phyloP scores from a whole-genome alignment of 2,797 vertebrate genomes.

The Sciurus vulgaris region DNA sequence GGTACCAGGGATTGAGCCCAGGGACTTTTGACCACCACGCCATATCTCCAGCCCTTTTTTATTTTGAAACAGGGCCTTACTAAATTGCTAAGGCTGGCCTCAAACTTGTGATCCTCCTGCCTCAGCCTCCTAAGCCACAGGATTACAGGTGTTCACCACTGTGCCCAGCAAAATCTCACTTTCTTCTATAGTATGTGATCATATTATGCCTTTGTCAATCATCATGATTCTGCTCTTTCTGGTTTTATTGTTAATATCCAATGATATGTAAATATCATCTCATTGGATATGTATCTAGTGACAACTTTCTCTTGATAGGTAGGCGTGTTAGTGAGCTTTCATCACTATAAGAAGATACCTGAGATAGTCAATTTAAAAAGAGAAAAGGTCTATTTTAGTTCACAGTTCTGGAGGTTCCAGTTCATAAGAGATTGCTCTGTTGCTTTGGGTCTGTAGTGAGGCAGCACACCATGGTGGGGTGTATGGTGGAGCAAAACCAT shows the following conservation, averaged over 20 bases:
- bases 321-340: background rate
- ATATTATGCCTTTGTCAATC: background rate
- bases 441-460: background rate
- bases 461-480: background rate
- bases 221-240: background rate
- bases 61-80: too few relatives aligned
- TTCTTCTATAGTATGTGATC: background rate
- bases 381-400: background rate
- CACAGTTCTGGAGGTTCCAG: background rate
- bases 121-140: background rate
- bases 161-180: background rate
- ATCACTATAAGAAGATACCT: background rate
- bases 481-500: too few relatives aligned
- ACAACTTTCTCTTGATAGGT: conserved; percentile 11
- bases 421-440: too few relatives aligned
- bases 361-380: background rate
- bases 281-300: background rate
- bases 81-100: too few relatives aligned
- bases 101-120: too few relatives aligned
- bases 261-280: background rate
- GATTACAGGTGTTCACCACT: too few relatives aligned
- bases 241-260: background rate
- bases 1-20: too few relatives aligned
- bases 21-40: too few relatives aligned
- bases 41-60: too few relatives aligned